Conservation (phyloP, 1,140 invertebrate genomes). For the Drosophila dunni region DNA sequence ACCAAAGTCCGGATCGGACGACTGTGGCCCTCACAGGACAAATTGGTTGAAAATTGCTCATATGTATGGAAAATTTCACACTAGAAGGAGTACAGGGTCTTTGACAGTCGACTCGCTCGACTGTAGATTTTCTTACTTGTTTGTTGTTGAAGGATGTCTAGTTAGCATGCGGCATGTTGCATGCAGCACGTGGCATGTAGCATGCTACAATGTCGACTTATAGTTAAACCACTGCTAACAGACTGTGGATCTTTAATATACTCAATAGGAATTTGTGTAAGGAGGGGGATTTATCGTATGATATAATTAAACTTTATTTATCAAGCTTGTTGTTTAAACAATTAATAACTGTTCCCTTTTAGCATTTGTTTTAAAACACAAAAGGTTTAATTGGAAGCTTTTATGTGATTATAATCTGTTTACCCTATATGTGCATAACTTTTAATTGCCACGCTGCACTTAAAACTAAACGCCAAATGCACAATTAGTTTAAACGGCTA, state of each 20-base stretch:
- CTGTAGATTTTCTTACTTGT: too few species aligned
- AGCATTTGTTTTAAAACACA: too few species aligned
- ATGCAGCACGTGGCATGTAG: constrained; percentile 16
- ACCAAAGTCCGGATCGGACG: too few species aligned
- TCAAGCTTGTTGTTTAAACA: too few species aligned
- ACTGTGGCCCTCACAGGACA: too few species aligned
- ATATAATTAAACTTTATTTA: too few species aligned
- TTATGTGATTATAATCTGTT: neutral
- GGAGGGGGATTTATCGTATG: neutral
- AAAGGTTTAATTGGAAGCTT: neutral
- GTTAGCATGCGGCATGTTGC: constrained; percentile 16
- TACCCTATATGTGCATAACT: too few species aligned
- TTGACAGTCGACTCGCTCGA: too few species aligned
- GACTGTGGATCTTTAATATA: neutral
- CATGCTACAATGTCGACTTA: neutral
- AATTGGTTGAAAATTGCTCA: too few species aligned
- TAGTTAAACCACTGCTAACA: neutral
- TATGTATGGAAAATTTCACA: too few species aligned
- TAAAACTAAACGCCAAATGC: constrained; percentile 8
- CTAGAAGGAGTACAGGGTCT: too few species aligned
- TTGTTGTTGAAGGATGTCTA: constrained; percentile 23
- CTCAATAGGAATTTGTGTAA: neutral
- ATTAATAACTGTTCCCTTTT: too few species aligned
- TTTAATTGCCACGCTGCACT: neutral
- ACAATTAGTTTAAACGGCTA: constrained; percentile 1